These are phyloP conservation scores for Eurystomus glaucurus DNA, from an alignment of 2,797 vertebrate genomes.

Conservation along the genomic window DNA sequence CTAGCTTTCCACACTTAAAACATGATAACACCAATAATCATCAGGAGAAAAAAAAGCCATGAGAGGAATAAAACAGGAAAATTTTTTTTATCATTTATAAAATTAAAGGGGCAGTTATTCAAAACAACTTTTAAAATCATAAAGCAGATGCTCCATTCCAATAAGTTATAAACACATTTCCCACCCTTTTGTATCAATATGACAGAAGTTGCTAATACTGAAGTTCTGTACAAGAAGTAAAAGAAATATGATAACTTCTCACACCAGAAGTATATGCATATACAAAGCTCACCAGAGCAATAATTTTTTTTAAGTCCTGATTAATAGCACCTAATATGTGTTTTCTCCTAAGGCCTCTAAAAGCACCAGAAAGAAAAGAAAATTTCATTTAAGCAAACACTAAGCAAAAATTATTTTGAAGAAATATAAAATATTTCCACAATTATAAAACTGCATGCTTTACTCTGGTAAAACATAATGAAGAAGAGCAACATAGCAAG, in stretches of 20 bases:
- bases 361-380: background rate
- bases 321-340: background rate
- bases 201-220: background rate
- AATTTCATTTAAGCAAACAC: background rate
- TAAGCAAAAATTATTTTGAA: background rate
- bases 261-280: background rate
- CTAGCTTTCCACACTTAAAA: background rate
- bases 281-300: background rate
- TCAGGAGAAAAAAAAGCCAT: background rate
- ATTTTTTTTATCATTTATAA: background rate
- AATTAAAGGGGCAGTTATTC: background rate
- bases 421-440: background rate
- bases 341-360: background rate
- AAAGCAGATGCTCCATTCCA: background rate
- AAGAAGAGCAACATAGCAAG: background rate
- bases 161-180: background rate
- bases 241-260: fast-evolving
- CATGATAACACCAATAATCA: background rate
- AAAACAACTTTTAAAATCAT: background rate
- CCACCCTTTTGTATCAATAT: background rate
- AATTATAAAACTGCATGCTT: background rate
- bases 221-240: background rate
- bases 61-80: background rate
- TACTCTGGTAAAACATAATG: background rate
- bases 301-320: background rate